These are phyloP conservation scores for Pteronotus mesoamericanus DNA, from an alignment of 2,797 vertebrate genomes.

Conservation along the genomic window DNA sequence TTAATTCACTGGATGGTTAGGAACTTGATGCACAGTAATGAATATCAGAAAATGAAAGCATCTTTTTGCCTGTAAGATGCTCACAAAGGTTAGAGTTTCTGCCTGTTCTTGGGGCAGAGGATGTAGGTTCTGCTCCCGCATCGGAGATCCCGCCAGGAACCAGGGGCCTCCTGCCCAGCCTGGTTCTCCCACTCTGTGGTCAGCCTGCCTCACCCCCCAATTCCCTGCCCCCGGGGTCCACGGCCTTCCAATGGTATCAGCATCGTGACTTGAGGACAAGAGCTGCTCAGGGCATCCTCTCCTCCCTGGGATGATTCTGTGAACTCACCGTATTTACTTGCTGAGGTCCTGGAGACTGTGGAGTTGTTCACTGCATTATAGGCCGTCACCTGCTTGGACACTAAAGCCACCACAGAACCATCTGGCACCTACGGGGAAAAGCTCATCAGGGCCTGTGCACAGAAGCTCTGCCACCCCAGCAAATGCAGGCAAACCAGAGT, in stretches of 20 bases:
- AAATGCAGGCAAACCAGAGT: not conserved
- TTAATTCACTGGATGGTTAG: constrained; percentile 45
- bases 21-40: not conserved
- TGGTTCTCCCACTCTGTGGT: not conserved
- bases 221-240: accelerated
- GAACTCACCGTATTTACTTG: constrained; percentile 95
- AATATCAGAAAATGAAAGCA: not conserved
- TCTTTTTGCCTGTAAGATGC: not conserved
- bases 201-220: not conserved
- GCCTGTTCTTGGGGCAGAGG: not conserved
- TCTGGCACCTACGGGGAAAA: constrained; percentile 89
- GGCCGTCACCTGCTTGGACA: constrained; percentile 98
- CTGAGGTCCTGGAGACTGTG: constrained; percentile 95
- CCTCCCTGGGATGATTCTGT: accelerated
- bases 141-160: not conserved
- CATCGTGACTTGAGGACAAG: accelerated
- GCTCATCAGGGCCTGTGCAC: not conserved
- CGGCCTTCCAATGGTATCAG: not conserved
- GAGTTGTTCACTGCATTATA: constrained; percentile 99
- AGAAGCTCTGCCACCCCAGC: not conserved
- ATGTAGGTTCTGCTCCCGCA: not conserved
- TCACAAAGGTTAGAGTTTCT: not conserved
- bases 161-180: not conserved
- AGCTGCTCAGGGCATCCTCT: not conserved
- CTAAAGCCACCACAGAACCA: constrained; percentile 94